Evolutionary conservation across 2,113 vertebrate genomes (phyloP).

Genomic region (Plecturocebus donacophilus): DNA sequence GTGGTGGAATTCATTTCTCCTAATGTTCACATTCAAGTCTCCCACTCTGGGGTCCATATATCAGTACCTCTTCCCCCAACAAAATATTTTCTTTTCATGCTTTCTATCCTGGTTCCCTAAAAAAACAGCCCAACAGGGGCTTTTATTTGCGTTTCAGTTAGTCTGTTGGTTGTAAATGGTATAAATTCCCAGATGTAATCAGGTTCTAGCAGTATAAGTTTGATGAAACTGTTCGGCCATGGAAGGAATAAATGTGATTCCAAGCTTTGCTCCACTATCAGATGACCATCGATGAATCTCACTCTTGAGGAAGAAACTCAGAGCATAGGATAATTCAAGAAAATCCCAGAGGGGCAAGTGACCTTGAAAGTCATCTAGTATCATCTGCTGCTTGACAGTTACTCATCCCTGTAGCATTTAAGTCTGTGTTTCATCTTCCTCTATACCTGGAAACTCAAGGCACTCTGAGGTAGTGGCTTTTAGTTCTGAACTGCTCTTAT

Average conservation of each 20-base stretch:
- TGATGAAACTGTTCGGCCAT: conserved; percentile 45
- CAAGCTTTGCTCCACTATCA: neutral
- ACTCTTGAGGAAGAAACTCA: conserved; percentile 13
- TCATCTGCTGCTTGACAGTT: neutral
- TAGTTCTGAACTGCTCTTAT: neutral
- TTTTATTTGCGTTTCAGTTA: conserved; percentile 64
- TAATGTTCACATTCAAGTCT: conserved; percentile 24
- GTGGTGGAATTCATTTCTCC: neutral
- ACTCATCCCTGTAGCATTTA: neutral
- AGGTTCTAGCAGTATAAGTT: conserved; percentile 25
- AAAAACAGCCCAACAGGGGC: conserved; percentile 1
- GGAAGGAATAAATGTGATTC: conserved; percentile 38
- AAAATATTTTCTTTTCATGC: neutral
- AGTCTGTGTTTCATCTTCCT: neutral
- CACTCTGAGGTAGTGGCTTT: neutral
- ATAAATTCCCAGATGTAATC: conserved; percentile 38
- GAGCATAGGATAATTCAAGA: neutral
- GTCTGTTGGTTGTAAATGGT: conserved; percentile 42
- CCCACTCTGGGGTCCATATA: neutral
- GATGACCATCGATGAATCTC: neutral
- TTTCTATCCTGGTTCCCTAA: neutral
- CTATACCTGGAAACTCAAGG: neutral
- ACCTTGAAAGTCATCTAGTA: neutral
- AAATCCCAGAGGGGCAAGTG: neutral
- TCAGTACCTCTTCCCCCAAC: neutral